Evolutionary conservation across 2,797 vertebrate species (phyloP), one percentile per base, ranked within the genome.

Genomic region (Semaprochilodus insignis): DNA sequence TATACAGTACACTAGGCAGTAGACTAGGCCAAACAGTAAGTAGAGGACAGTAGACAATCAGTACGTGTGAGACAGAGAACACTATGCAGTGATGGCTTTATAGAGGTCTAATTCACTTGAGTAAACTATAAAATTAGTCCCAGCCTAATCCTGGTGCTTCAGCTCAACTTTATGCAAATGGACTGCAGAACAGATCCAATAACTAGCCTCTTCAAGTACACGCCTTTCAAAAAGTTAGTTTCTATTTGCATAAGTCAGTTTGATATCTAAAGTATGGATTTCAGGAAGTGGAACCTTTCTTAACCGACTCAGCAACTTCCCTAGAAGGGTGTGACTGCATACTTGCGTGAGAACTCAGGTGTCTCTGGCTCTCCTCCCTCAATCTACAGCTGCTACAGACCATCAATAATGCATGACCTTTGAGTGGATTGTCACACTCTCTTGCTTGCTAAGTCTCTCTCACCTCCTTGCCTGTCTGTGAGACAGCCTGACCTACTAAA

Each of bases 321-420:
- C 10, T 23, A 74, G 75, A 62, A 82, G 72, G 80, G 85, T 21
- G 85, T 86, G 80, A 65, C 72, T 19, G 23, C 76, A 70, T 60
- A 67, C 25, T 83, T 74, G 69, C 63, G 63, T 87, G 83, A 76
- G 81, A 85, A 81, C 75, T 77, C 75, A 75, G 60, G 40, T n/a
- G 73, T 77, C 70, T 70, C 48, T 2, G 34, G 65, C 34, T 83
- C 57, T 76, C 69, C 67, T 65, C n/a, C 67, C 57, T 78, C 63
- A 70, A 55, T 79, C 13, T 73, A 82, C 57, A 81, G 75, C 59
- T 73, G 72, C 63, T 67, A 81, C 80, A 79, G 76, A 55, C 27
- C 72, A 86, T 87, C 65, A 83, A 85, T 83, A 76, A 85, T 86
- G 75, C 74, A 83, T 74, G 71, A 81, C 65, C 71, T 85, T 73